Conservation (phyloP, 2,797 vertebrate species). For the Falco naumanni region DNA sequence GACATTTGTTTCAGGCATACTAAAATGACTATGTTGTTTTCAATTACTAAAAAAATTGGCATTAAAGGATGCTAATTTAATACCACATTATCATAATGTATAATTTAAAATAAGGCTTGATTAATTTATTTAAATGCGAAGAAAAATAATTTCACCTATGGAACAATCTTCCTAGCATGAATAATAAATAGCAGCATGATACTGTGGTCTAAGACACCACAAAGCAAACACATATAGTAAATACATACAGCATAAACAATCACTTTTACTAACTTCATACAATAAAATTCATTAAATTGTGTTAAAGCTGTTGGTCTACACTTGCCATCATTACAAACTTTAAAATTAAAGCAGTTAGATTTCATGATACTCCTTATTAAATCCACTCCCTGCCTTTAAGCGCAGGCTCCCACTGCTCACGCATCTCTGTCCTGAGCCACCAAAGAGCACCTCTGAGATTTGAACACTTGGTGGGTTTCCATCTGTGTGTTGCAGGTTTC, state of each 20-base stretch:
- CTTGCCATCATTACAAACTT: background rate
- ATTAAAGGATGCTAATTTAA: background rate
- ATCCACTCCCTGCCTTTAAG: background rate
- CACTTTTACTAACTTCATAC: background rate
- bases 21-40: background rate
- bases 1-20: background rate
- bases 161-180: background rate
- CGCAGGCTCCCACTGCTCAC: background rate
- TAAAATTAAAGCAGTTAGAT: background rate
- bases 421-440: background rate
- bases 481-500: background rate
- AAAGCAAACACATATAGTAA: background rate
- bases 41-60: background rate
- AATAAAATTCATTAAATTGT: background rate
- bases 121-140: slow-evolving; percentile 13
- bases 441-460: background rate
- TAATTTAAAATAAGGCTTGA: slow-evolving; percentile 13
- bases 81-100: background rate
- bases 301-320: background rate
- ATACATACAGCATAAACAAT: background rate
- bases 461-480: background rate
- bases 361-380: background rate
- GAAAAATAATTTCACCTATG: slow-evolving; percentile 21
- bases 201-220: background rate
- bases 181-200: slow-evolving; percentile 2